phyloP scores from a whole-genome alignment of 1,140 invertebrate genomes.

The Galendromus occidentalis region DNA sequence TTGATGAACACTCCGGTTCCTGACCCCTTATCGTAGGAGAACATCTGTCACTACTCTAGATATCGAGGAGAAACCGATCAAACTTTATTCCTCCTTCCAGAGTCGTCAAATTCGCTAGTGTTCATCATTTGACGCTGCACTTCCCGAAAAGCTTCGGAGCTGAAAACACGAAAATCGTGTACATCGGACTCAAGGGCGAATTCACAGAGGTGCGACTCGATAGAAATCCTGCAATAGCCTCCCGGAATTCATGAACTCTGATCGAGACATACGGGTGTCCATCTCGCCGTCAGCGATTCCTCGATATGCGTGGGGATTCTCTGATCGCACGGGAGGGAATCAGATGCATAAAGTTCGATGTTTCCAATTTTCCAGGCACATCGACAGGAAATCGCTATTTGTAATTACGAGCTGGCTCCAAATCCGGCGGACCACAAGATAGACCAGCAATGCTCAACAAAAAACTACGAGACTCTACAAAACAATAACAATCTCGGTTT shows the following conservation, averaged over 20 bases:
- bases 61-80: too few species aligned
- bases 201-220: conserved; percentile 47
- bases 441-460: not conserved
- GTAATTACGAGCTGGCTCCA: conserved; percentile 63
- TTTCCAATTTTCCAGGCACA: conserved; percentile 34
- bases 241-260: too few species aligned
- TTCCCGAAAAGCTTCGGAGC: conserved; percentile 68
- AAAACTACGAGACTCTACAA: not conserved
- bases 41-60: too few species aligned
- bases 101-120: conserved; percentile 68
- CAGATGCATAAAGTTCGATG: not conserved
- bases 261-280: too few species aligned
- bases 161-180: conserved; percentile 65
- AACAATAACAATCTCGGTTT: conserved; percentile 7
- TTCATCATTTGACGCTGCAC: conserved; percentile 65
- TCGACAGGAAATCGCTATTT: conserved; percentile 67
- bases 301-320: too few species aligned
- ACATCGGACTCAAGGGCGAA: conserved; percentile 85
- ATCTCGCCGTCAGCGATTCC: too few species aligned
- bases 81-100: conserved; percentile 33
- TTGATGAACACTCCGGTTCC: too few species aligned
- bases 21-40: too few species aligned
- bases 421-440: conserved; percentile 61
- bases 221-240: not conserved
- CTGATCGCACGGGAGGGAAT: too few species aligned